Conservation (phyloP, 2,888 invertebrate genomes). For the Dryomyza anilis region DNA sequence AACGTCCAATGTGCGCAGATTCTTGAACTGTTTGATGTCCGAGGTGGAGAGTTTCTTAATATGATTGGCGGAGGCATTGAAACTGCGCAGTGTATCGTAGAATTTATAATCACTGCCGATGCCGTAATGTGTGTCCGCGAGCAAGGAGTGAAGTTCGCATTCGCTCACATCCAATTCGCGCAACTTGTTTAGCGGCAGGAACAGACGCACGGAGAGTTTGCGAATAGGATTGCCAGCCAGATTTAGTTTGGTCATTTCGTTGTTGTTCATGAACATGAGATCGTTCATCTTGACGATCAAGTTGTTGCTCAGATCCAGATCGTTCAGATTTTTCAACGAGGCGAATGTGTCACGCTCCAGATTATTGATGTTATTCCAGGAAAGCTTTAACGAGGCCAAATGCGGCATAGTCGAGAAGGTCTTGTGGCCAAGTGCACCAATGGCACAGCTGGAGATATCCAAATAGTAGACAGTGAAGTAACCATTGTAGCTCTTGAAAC, state of each 20-base stretch:
- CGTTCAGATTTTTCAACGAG: slow-evolving; percentile 67
- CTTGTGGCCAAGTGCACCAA: slow-evolving; percentile 68
- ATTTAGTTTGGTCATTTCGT: slow-evolving; percentile 68
- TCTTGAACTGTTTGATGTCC: slow-evolving; percentile 55
- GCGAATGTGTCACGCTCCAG: slow-evolving; percentile 66
- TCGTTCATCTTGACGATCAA: slow-evolving; percentile 67
- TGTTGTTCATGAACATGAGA: slow-evolving; percentile 71
- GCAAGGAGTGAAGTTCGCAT: slow-evolving; percentile 70
- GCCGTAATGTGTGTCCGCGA: slow-evolving; percentile 65
- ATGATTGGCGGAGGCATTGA: slow-evolving; percentile 63
- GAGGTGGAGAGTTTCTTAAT: slow-evolving; percentile 50
- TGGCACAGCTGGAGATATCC: slow-evolving; percentile 76
- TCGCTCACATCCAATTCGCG: slow-evolving; percentile 73
- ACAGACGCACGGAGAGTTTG: slow-evolving; percentile 70
- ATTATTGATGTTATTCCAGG: slow-evolving; percentile 70
- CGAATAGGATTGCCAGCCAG: slow-evolving; percentile 76
- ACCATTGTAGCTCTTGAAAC: slow-evolving; percentile 69
- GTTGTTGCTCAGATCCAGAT: slow-evolving; percentile 76
- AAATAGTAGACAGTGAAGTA: slow-evolving; percentile 71
- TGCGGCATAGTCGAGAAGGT: slow-evolving; percentile 76
- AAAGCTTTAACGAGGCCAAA: slow-evolving; percentile 69
- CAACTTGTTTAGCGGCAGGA: slow-evolving; percentile 68
- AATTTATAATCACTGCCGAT: slow-evolving; percentile 54
- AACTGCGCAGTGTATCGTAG: slow-evolving; percentile 65
- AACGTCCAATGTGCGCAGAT: slow-evolving; percentile 63